Evolutionary conservation across 2,888 invertebrate genomes (phyloP).

Genomic region (Cybosia mesomella): DNA sequence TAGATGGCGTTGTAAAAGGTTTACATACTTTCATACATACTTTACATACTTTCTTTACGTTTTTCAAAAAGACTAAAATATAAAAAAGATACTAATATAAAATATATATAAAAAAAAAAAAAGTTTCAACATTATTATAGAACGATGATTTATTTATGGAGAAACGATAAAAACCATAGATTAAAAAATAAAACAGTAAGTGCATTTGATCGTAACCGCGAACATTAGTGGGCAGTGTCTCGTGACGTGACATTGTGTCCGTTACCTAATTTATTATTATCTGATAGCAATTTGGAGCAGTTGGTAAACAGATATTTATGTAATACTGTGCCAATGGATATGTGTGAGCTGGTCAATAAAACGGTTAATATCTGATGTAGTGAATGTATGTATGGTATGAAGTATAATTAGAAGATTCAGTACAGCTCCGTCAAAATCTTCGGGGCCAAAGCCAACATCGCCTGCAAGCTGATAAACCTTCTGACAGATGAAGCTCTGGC

Average conservation of each 20-base stretch:
- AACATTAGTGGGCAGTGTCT: conserved; percentile 3
- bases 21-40: no score
- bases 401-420: no score
- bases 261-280: conserved; percentile 21
- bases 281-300: conserved; percentile 10
- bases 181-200: conserved; percentile 11
- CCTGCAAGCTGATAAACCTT: no score
- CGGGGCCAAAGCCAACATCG: no score
- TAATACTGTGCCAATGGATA: conserved; percentile 2
- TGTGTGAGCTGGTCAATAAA: background rate
- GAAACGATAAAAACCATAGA: conserved; percentile 16
- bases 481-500: no score
- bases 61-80: no score
- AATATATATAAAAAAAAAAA: background rate
- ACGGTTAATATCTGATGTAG: background rate
- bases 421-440: no score
- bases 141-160: background rate
- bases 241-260: conserved; percentile 34
- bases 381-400: background rate
- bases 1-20: no score
- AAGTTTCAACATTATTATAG: background rate
- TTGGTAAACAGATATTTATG: conserved; percentile 13
- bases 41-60: no score
- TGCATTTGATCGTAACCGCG: conserved; percentile 4
- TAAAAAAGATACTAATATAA: background rate